Evolutionary conservation across 2,113 vertebrate species (phyloP).

Genomic region (Pavo muticus): DNA sequence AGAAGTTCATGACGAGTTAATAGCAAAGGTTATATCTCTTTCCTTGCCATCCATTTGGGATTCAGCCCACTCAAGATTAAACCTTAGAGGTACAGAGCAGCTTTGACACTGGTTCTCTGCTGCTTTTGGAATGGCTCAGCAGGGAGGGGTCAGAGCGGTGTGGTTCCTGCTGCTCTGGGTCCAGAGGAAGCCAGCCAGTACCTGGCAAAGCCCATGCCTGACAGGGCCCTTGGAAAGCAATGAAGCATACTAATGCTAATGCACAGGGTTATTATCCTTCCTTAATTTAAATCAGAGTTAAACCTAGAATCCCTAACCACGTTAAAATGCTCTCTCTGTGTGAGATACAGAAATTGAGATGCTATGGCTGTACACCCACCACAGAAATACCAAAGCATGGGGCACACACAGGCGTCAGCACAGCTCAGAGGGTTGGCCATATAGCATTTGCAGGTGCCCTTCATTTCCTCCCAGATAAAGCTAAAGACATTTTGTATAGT

Average conservation of each 20-base stretch:
- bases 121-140: neutral
- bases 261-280: neutral
- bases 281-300: neutral
- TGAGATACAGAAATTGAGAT: neutral
- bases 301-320: neutral
- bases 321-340: neutral
- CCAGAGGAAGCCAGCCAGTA: neutral
- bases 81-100: neutral
- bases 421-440: neutral
- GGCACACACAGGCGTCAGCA: neutral
- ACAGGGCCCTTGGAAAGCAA: neutral
- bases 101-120: neutral
- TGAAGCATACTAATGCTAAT: neutral
- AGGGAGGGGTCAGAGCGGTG: neutral
- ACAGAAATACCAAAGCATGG: neutral
- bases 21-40: neutral
- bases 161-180: neutral
- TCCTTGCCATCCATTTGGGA: neutral
- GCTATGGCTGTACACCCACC: neutral
- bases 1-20: neutral
- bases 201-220: neutral
- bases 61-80: neutral
- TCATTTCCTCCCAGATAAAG: neutral
- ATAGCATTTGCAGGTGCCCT: neutral
- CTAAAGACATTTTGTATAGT: rapidly evolving